Evolutionary conservation across 2,113 vertebrate genomes (phyloP).

Genomic region (Actinemys pallida): DNA sequence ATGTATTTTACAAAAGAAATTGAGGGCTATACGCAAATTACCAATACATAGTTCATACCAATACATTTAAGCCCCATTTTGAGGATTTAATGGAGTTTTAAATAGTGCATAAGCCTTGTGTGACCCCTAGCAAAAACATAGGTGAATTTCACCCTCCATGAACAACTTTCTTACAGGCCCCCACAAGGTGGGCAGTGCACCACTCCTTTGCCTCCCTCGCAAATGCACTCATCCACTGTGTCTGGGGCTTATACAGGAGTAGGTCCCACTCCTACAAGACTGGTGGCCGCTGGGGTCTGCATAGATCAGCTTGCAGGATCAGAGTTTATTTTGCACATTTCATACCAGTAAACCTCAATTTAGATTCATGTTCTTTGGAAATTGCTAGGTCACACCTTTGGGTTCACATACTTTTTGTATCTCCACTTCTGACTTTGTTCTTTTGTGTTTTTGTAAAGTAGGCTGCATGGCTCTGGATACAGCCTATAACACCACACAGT

Average conservation of each 20-base stretch:
- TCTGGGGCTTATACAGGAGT: background rate
- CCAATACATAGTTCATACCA: background rate
- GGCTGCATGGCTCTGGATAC: conserved; percentile 5
- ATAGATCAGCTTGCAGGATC: background rate
- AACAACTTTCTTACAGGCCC: background rate
- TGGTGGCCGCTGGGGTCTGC: background rate
- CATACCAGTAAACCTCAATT: no score
- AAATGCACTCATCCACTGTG: background rate
- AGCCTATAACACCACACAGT: conserved; percentile 1
- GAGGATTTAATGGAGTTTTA: background rate
- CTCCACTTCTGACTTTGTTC: background rate
- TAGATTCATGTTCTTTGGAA: no score
- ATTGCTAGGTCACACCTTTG: no score
- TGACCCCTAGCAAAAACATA: background rate
- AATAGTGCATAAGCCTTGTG: no score
- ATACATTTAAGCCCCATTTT: no score
- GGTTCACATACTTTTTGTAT: conserved; percentile 24
- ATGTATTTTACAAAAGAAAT: background rate
- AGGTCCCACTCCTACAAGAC: conserved; percentile 19
- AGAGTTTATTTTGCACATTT: background rate
- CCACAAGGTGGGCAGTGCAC: background rate
- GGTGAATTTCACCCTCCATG: background rate
- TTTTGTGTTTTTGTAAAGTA: conserved; percentile 11
- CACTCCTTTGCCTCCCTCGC: background rate
- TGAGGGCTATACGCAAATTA: background rate